Evolutionary conservation across 2,888 invertebrate genomes (phyloP).

Genomic region (Didymodactylos carnosus): DNA sequence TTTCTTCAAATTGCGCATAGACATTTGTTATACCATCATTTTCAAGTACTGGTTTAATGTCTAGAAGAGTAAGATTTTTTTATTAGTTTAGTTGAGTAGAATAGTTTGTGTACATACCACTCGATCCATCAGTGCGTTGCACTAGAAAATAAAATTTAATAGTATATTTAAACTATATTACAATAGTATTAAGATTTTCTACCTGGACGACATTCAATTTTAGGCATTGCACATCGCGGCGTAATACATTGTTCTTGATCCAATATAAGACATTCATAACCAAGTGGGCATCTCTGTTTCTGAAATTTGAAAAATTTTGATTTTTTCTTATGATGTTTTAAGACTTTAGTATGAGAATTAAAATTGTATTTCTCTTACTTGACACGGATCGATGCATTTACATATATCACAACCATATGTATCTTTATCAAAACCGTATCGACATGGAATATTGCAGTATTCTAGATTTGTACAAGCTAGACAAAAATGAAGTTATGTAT

Average conservation of each 20-base stretch:
- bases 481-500: no score
- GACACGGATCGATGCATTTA: conserved; percentile 9
- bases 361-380: neutral
- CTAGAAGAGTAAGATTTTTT: neutral
- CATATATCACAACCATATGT: conserved; percentile 7
- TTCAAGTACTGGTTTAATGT: neutral
- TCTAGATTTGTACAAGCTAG: no score
- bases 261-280: neutral
- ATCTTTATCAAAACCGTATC: conserved; percentile 4
- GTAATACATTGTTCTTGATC: neutral
- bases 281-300: neutral
- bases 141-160: neutral
- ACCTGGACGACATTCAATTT: neutral
- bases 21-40: neutral
- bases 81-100: no score
- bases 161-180: neutral
- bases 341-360: no score
- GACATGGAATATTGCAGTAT: conserved; percentile 5
- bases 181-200: neutral
- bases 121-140: no score
- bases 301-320: neutral
- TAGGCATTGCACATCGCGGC: neutral
- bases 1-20: neutral
- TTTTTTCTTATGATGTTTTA: neutral
- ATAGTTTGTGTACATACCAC: no score